These are phyloP conservation scores for Pygmarrhopalites habei DNA, from an alignment of 1,140 invertebrate genomes.

Conservation along the genomic window DNA sequence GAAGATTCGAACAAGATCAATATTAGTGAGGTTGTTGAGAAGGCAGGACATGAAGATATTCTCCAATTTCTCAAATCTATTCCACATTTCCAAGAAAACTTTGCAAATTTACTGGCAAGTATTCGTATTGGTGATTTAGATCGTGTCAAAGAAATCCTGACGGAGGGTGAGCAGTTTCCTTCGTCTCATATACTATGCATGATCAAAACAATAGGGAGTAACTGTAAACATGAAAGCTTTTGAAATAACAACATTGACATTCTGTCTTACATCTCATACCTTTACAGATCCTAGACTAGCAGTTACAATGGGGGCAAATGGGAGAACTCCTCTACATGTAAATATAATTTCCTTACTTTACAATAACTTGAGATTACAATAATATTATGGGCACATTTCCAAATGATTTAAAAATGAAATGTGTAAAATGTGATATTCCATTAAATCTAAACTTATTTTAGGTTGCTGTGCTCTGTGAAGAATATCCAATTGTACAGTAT, in stretches of 20 bases:
- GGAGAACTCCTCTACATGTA: constrained; percentile 66
- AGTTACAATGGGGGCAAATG: constrained; percentile 60
- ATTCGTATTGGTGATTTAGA: constrained; percentile 59
- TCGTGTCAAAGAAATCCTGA: constrained; percentile 48
- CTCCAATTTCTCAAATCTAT: constrained; percentile 55
- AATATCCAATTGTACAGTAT: constrained; percentile 65
- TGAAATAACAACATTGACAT: too few species aligned
- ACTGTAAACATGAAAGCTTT: too few species aligned
- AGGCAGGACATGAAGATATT: constrained; percentile 56
- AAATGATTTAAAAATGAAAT: too few species aligned
- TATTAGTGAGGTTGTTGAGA: constrained; percentile 56
- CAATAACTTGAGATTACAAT: too few species aligned
- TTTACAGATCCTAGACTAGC: constrained; percentile 51
- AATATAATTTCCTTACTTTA: too few species aligned
- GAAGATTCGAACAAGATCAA: constrained; percentile 57
- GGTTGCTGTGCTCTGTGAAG: constrained; percentile 72
- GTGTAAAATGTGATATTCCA: too few species aligned
- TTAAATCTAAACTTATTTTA: too few species aligned
- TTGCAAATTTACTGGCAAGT: constrained; percentile 58
- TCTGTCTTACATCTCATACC: too few species aligned
- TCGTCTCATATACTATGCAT: too few species aligned
- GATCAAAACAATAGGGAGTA: too few species aligned
- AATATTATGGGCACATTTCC: too few species aligned
- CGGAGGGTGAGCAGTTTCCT: background rate
- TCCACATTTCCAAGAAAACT: constrained; percentile 63